Conservation (phyloP, 1,140 invertebrate genomes). For the Oryzaephilus surinamensis region DNA sequence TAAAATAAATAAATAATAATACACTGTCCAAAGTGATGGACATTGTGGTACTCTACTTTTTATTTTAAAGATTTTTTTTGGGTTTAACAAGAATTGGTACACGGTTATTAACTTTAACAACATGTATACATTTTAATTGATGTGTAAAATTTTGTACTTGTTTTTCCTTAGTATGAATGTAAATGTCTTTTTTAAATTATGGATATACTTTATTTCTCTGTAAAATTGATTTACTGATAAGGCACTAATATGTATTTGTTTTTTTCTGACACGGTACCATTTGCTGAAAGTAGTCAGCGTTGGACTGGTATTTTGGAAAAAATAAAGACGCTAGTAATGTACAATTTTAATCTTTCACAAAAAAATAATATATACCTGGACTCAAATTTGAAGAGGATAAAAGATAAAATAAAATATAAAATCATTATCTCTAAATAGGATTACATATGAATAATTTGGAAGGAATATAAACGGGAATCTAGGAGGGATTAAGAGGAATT, state of each 20-base stretch:
- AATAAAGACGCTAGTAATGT: conserved; percentile 11
- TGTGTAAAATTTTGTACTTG: background rate
- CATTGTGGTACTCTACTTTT: conserved; percentile 7
- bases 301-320: conserved; percentile 12
- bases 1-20: no score
- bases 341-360: conserved; percentile 12
- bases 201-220: no score
- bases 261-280: conserved; percentile 13
- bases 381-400: no score
- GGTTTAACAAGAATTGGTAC: background rate
- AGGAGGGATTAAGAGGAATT: no score
- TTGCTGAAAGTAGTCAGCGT: conserved; percentile 12
- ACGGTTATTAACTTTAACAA: background rate
- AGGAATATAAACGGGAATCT: no score
- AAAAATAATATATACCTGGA: conserved; percentile 13
- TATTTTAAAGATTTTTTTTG: conserved; percentile 9
- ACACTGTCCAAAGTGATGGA: no score
- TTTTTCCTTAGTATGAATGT: background rate
- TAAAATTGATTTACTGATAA: no score
- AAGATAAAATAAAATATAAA: no score
- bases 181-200: background rate
- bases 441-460: no score
- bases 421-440: no score
- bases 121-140: no score
- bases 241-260: conserved; percentile 14